Conservation (phyloP, 2,888 invertebrate genomes). For the Drosophila melanosoma region DNA sequence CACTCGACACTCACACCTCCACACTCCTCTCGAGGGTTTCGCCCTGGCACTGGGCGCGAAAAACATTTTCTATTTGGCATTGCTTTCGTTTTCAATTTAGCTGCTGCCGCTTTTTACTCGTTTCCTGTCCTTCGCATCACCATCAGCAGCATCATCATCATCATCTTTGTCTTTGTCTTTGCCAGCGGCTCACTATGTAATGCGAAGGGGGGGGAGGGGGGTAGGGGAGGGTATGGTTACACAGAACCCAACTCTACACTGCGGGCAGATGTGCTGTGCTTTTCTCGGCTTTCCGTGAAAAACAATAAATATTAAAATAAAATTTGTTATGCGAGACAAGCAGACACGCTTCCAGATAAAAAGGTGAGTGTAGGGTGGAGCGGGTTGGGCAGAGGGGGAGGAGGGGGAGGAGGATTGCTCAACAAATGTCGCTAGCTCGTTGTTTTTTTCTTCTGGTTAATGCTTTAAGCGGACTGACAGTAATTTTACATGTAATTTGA, state of each 20-base stretch:
- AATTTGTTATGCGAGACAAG: conserved; percentile 71
- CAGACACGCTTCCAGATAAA: conserved; percentile 49
- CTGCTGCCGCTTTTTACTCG: conserved; percentile 45
- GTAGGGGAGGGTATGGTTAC: background rate
- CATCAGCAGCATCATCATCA: conserved; percentile 14
- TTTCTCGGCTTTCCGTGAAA: conserved; percentile 71
- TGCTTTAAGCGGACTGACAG: conserved; percentile 69
- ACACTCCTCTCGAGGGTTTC: background rate
- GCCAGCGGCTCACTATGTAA: conserved; percentile 31
- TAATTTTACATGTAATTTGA: conserved; percentile 77
- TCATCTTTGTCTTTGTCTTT: conserved; percentile 28
- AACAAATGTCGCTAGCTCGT: conserved; percentile 53
- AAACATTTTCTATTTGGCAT: conserved; percentile 78
- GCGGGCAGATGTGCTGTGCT: conserved; percentile 53
- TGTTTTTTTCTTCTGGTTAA: conserved; percentile 47
- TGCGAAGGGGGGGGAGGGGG: background rate
- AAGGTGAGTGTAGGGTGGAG: conserved; percentile 1
- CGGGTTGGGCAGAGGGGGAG: background rate
- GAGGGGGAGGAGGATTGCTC: background rate
- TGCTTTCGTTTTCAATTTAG: conserved; percentile 79
- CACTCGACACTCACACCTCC: background rate
- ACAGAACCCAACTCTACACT: conserved; percentile 1
- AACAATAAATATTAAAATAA: conserved; percentile 79
- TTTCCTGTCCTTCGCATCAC: conserved; percentile 14
- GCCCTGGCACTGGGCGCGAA: conserved; percentile 43